Conservation (phyloP, 2,888 invertebrate genomes). For the Listrodromus nycthemerus region DNA sequence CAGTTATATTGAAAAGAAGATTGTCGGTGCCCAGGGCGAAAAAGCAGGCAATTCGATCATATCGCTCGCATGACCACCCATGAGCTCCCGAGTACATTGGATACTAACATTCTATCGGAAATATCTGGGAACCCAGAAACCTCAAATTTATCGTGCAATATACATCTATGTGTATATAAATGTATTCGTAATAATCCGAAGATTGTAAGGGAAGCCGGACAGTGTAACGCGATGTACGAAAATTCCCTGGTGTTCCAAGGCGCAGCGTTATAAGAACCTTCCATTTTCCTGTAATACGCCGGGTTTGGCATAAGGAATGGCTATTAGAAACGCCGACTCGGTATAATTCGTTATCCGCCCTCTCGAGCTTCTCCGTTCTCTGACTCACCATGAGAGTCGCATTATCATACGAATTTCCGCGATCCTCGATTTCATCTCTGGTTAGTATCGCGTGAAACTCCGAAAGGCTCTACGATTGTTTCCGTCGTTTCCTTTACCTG, state of each 20-base stretch:
- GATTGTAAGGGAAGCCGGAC: conserved; percentile 2
- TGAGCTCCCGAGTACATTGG: conserved; percentile 7
- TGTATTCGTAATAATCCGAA: conserved; percentile 33
- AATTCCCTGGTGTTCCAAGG: conserved; percentile 17
- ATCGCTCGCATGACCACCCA: conserved; percentile 27
- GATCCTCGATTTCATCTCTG: conserved; percentile 36
- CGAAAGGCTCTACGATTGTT: conserved; percentile 15
- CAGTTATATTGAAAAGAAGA: conserved; percentile 12
- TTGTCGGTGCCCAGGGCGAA: conserved; percentile 3
- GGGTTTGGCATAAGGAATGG: conserved; percentile 44
- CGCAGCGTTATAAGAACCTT: conserved; percentile 5
- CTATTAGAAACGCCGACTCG: conserved; percentile 61
- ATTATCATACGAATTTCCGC: conserved; percentile 48
- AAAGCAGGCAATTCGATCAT: conserved; percentile 28
- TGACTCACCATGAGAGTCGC: conserved; percentile 27
- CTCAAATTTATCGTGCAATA: conserved; percentile 41
- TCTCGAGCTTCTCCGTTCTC: background rate
- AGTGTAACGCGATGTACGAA: conserved; percentile 45
- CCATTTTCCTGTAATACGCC: conserved; percentile 53
- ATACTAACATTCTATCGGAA: conserved; percentile 35
- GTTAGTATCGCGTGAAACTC: conserved; percentile 11
- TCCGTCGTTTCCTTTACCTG: background rate
- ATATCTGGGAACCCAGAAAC: conserved; percentile 35
- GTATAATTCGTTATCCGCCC: conserved; percentile 46
- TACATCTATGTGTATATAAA: background rate